Evolutionary conservation across 2,888 invertebrate species (phyloP).

Genomic region (Heteropelma amictum): DNA sequence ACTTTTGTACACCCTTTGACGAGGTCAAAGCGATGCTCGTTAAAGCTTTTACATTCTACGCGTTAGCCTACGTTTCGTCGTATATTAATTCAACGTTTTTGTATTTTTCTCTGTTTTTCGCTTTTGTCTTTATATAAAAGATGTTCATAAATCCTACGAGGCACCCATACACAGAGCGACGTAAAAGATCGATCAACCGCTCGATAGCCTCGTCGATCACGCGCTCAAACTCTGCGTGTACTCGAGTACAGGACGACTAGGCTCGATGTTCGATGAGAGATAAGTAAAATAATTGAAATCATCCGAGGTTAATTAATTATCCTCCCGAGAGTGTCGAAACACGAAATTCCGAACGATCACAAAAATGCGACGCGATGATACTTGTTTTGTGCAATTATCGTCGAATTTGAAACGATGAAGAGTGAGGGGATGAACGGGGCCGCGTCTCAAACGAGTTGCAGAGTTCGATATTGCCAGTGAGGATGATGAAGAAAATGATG

Average conservation of each 20-base stretch:
- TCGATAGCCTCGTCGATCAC: too few species aligned
- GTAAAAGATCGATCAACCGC: conserved; percentile 17
- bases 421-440: conserved; percentile 9
- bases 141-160: conserved; percentile 29
- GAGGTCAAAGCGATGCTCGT: conserved; percentile 27
- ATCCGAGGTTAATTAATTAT: too few species aligned
- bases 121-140: conserved; percentile 11
- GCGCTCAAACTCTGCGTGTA: too few species aligned
- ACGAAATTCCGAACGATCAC: too few species aligned
- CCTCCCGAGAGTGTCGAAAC: too few species aligned
- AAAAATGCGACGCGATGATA: too few species aligned
- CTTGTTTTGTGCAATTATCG: too few species aligned
- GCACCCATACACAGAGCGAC: conserved; percentile 40
- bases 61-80: not conserved
- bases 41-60: conserved; percentile 33
- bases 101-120: not conserved
- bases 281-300: too few species aligned
- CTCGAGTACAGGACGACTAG: too few species aligned
- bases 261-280: too few species aligned
- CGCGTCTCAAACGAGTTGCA: conserved; percentile 70
- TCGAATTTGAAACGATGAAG: conserved; percentile 54
- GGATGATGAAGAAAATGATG: conserved; percentile 55
- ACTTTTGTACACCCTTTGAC: conserved; percentile 30
- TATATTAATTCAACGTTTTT: not conserved
- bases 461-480: conserved; percentile 68